Evolutionary conservation across 2,113 vertebrate genomes (phyloP).

Genomic region (Corythornis cristatus): DNA sequence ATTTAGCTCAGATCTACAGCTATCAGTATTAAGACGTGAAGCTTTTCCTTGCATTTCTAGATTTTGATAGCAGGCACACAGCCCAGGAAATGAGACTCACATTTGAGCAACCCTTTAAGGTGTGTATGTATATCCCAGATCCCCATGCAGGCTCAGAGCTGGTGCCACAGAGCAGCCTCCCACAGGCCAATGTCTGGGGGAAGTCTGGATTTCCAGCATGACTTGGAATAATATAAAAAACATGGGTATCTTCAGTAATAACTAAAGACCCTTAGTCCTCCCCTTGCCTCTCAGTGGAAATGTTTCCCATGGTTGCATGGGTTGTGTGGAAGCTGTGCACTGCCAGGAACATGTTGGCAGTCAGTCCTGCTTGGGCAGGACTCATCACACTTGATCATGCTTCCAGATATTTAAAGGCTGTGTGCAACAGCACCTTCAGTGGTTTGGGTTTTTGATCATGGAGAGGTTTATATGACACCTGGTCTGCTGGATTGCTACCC

Average conservation of each 20-base stretch:
- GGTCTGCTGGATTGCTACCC: too few relatives aligned
- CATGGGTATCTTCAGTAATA: neutral
- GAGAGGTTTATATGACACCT: too few relatives aligned
- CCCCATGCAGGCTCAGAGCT: rapidly evolving
- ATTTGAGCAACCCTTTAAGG: neutral
- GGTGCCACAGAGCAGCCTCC: neutral
- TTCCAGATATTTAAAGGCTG: neutral
- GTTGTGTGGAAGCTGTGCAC: rapidly evolving
- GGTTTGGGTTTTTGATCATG: too few relatives aligned
- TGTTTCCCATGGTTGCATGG: rapidly evolving
- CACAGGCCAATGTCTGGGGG: rapidly evolving
- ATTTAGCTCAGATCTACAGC: rapidly evolving
- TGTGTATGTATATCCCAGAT: neutral
- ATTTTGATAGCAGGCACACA: neutral
- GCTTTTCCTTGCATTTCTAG: neutral
- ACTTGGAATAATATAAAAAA: neutral
- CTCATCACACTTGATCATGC: neutral
- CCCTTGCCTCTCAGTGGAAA: neutral
- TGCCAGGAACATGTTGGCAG: rapidly evolving
- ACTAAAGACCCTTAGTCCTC: neutral
- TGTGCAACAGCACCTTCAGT: neutral
- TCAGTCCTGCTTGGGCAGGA: neutral
- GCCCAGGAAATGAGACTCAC: neutral
- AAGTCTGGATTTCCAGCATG: neutral
- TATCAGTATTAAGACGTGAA: neutral